A percentile compares a stretch with the other conserved stretches of the same genome.
Evolutionary conservation across 2,113 vertebrate species (phyloP).

Genomic region (Vireo altiloquus): DNA sequence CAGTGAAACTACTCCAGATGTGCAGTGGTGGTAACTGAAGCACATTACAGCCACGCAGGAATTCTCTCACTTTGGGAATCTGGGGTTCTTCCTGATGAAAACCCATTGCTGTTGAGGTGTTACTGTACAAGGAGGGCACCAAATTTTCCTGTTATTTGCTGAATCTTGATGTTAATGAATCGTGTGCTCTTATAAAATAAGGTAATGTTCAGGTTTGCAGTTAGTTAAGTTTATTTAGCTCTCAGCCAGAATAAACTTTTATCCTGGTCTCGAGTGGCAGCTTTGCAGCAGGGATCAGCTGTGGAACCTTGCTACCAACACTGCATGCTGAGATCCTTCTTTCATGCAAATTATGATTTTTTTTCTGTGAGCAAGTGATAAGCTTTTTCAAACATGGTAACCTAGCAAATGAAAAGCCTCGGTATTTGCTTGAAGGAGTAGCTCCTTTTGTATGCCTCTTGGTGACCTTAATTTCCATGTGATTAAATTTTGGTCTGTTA

Average conservation of each 20-base stretch:
- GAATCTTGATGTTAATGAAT: background rate
- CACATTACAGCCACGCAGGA: background rate
- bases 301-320: background rate
- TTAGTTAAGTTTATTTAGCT: background rate
- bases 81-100: background rate
- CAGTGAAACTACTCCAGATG: background rate
- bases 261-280: background rate
- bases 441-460: background rate
- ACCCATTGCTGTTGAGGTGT: background rate
- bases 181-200: background rate
- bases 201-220: background rate
- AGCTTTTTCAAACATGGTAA: background rate
- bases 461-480: background rate
- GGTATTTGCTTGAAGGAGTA: background rate
- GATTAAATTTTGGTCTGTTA: constrained; percentile 2
- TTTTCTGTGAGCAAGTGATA: constrained; percentile 36
- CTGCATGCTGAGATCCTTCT: background rate
- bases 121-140: background rate
- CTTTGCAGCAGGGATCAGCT: background rate
- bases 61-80: background rate
- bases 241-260: background rate
- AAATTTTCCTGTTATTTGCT: background rate
- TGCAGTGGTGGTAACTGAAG: background rate
- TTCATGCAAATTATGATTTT: constrained; percentile 46
- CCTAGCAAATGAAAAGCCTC: background rate